phyloP scores from a whole-genome alignment of 2,113 vertebrate genomes.

The Lampris megalopsis region DNA sequence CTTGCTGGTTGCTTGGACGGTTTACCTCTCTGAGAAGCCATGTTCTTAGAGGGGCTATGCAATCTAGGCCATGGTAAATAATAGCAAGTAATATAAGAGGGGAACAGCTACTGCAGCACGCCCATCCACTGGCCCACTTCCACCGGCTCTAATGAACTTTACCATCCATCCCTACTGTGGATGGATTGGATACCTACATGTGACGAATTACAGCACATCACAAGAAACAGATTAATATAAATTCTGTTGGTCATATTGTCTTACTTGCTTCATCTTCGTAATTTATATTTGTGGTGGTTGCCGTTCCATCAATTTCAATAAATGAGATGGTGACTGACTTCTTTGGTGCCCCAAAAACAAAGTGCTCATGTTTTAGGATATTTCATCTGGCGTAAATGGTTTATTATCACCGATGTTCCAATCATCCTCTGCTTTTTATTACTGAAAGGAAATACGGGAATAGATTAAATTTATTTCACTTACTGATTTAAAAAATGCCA shows the following conservation, averaged over 20 bases:
- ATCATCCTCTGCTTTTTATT: not conserved
- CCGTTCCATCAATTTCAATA: not conserved
- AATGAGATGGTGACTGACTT: not conserved
- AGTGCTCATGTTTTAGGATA: not conserved
- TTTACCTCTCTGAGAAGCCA: not conserved
- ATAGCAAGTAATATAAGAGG: not conserved
- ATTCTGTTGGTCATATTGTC: not conserved
- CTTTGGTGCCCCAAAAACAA: not conserved
- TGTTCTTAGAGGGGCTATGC: not conserved
- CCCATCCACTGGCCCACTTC: not conserved
- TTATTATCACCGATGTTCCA: not conserved
- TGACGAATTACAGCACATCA: not conserved
- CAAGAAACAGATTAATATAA: not conserved
- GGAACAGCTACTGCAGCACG: not conserved
- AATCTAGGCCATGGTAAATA: not conserved
- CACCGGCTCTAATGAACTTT: conserved; percentile 16
- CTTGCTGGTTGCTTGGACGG: not conserved
- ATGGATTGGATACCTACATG: not conserved
- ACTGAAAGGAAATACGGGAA: not conserved
- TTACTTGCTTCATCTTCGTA: not conserved
- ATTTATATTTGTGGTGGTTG: not conserved
- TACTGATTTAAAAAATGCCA: not conserved
- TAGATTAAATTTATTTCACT: not conserved
- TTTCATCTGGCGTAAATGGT: not conserved
- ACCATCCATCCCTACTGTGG: not conserved